Conservation (phyloP, 2,888 invertebrate genomes). For the Drosophila fungiperda region DNA sequence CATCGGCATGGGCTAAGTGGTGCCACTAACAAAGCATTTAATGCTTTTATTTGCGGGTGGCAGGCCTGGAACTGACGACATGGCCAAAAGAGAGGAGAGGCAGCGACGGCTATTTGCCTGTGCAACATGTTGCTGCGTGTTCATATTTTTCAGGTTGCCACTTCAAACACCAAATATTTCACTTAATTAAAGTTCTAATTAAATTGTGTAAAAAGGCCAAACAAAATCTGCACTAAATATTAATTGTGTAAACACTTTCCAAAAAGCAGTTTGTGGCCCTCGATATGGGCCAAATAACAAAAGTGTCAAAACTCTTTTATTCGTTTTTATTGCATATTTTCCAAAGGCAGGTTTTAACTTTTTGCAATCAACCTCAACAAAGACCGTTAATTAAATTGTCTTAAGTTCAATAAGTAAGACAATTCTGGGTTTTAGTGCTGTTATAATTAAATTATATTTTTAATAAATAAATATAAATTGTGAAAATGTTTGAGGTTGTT, state of each 20-base stretch:
- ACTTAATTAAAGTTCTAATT: slow-evolving; percentile 34
- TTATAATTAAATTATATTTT: not conserved
- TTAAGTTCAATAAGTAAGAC: not conserved
- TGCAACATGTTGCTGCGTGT: slow-evolving; percentile 67
- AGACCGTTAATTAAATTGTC: not conserved
- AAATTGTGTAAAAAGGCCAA: not conserved
- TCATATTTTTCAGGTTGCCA: slow-evolving; percentile 14
- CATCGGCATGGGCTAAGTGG: slow-evolving; percentile 22
- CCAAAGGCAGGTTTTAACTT: not conserved
- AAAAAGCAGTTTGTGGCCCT: not conserved
- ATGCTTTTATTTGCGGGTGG: slow-evolving; percentile 79
- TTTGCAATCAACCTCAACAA: not conserved
- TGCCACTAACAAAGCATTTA: slow-evolving; percentile 73
- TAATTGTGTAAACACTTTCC: not conserved
- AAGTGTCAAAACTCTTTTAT: not conserved
- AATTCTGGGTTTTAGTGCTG: not conserved
- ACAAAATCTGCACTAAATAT: not conserved
- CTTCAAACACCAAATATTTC: slow-evolving; percentile 21
- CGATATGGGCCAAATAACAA: not conserved
- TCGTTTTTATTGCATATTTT: too few relatives aligned
- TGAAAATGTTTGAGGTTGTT: not conserved
- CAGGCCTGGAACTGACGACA: slow-evolving; percentile 68
- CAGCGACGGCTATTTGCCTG: slow-evolving; percentile 16
- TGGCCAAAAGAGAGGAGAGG: slow-evolving; percentile 18
- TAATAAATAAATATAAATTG: not conserved